phyloP scores from a whole-genome alignment of 2,113 vertebrate species.

The Eulacestoma nigropectus region DNA sequence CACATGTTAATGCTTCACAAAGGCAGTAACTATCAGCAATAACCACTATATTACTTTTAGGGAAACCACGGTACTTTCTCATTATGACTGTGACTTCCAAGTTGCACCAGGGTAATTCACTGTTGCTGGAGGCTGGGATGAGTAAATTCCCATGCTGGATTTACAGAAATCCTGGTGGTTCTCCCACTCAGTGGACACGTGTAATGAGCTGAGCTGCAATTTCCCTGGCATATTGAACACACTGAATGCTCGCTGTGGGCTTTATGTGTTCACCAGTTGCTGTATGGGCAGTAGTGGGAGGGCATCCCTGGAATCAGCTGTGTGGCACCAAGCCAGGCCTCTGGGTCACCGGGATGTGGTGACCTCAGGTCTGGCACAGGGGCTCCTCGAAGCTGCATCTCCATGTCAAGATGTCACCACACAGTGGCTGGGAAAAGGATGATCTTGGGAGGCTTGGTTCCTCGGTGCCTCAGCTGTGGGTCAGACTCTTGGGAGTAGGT shows the following conservation, averaged over 20 bases:
- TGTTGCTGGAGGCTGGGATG: neutral
- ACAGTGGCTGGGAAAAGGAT: neutral
- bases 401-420: neutral
- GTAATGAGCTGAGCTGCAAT: neutral
- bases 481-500: neutral
- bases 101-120: neutral
- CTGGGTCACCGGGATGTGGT: neutral
- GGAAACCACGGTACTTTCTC: neutral
- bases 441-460: neutral
- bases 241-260: neutral
- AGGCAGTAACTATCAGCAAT: conserved; percentile 1
- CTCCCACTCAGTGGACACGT: neutral
- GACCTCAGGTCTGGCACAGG: neutral
- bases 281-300: neutral
- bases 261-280: neutral
- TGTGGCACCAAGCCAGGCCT: accelerated
- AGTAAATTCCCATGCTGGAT: neutral
- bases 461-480: accelerated
- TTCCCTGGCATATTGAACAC: neutral
- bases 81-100: neutral
- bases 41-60: neutral
- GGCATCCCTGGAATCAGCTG: too few relatives aligned
- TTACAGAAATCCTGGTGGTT: neutral
- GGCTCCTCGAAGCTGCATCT: neutral
- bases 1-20: neutral